These are phyloP conservation scores for Macaria notata DNA, from an alignment of 2,888 invertebrate genomes.

Conservation along the genomic window DNA sequence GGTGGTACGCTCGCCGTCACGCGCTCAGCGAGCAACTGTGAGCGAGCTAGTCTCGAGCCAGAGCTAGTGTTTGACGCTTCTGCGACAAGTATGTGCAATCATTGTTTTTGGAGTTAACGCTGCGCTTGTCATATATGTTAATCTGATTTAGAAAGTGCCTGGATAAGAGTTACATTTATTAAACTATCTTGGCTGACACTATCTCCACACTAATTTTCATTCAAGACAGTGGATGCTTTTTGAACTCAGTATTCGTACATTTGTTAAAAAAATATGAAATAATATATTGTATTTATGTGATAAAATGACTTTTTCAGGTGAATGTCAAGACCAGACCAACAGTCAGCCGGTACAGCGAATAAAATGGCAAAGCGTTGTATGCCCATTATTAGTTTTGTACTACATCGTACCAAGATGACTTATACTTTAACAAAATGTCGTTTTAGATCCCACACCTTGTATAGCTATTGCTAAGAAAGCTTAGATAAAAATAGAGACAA, in stretches of 20 bases:
- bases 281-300: no score
- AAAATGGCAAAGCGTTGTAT: slow-evolving; percentile 47
- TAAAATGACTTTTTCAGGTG: slow-evolving; percentile 81
- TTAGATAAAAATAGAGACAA: slow-evolving; percentile 38
- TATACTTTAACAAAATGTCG: slow-evolving; percentile 34
- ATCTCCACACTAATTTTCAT: no score
- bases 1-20: slow-evolving; percentile 76
- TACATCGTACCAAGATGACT: slow-evolving; percentile 75
- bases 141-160: no score
- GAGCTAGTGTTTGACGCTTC: slow-evolving; percentile 86
- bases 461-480: slow-evolving; percentile 45
- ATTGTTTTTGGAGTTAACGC: no score
- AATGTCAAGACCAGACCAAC: slow-evolving; percentile 81
- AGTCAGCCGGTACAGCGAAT: slow-evolving; percentile 53
- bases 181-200: no score
- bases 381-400: slow-evolving; percentile 47
- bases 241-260: no score
- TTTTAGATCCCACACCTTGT: slow-evolving; percentile 50
- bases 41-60: slow-evolving; percentile 74
- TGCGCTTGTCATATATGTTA: no score
- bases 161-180: no score
- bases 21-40: slow-evolving; percentile 85
- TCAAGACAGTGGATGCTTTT: no score
- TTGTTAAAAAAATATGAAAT: no score
- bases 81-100: slow-evolving; percentile 79